These are phyloP conservation scores for Zoanthus solanderi DNA, from an alignment of 92 coral and sea anemone species.

Conservation along the genomic window DNA sequence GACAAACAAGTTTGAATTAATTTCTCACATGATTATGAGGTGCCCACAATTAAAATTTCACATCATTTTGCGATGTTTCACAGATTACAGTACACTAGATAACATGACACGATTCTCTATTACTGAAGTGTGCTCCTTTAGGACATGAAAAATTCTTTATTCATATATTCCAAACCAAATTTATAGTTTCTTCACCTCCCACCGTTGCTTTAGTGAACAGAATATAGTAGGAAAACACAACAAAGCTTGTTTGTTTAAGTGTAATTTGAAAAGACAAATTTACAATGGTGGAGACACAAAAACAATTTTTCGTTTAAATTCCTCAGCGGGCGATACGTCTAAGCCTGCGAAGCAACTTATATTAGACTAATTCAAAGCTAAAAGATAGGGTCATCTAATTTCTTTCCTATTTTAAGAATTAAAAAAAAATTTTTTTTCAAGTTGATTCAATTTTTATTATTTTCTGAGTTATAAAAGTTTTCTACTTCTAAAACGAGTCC, in stretches of 20 bases:
- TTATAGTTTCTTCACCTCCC: background rate
- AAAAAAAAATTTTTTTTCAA: background rate
- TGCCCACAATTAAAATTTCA: background rate
- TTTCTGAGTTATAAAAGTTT: background rate
- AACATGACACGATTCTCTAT: background rate
- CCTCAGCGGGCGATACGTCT: constrained; percentile 19
- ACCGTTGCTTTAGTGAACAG: background rate
- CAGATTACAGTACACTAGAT: background rate
- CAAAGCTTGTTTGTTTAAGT: background rate
- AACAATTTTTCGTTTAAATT: constrained; percentile 5
- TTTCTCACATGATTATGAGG: background rate
- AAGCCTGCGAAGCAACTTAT: background rate
- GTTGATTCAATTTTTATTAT: background rate
- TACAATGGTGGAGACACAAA: background rate
- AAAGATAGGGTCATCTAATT: background rate
- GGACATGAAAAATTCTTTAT: background rate
- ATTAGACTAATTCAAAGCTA: too few species aligned
- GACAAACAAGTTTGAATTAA: constrained; percentile 29
- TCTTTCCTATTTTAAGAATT: background rate
- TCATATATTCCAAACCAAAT: background rate
- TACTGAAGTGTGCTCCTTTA: background rate
- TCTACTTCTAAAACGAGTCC: background rate
- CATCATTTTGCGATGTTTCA: background rate
- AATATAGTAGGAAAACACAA: background rate
- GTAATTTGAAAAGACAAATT: constrained; percentile 1